phyloP scores from a whole-genome alignment of 2,113 vertebrate species.

The Felis catus region F.catus_Fca126_mat1.0 CM031413.1:150953501-150954000 shows the following conservation, averaged over 20 bases:
- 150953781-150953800: not conserved
- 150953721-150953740: slow-evolving; percentile 8
- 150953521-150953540: not conserved
- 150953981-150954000: not conserved
- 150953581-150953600: not conserved
- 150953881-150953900: not conserved
- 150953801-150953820: slow-evolving; percentile 36
- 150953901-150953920: not conserved
- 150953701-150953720: slow-evolving; percentile 3
- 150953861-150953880: not conserved
- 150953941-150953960: slow-evolving; percentile 41
- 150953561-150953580: slow-evolving; percentile 58
- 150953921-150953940: not conserved
- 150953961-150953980: slow-evolving; percentile 16
- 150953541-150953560: slow-evolving; percentile 51
- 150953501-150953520: slow-evolving; percentile 12
- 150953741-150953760: not conserved
- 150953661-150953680: slow-evolving; percentile 46
- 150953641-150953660: slow-evolving; percentile 51
- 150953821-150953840: not conserved
- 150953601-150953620: slow-evolving; percentile 51
- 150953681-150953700: slow-evolving; percentile 22
- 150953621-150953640: slow-evolving; percentile 18
- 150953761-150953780: slow-evolving; percentile 35
- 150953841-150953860: not conserved